Percentiles rank a stretch among this genome's conserved stretches.
These are phyloP conservation scores for Mus spicilegus DNA, from an alignment of 2,113 vertebrate genomes.

Conservation along the genomic window DNA sequence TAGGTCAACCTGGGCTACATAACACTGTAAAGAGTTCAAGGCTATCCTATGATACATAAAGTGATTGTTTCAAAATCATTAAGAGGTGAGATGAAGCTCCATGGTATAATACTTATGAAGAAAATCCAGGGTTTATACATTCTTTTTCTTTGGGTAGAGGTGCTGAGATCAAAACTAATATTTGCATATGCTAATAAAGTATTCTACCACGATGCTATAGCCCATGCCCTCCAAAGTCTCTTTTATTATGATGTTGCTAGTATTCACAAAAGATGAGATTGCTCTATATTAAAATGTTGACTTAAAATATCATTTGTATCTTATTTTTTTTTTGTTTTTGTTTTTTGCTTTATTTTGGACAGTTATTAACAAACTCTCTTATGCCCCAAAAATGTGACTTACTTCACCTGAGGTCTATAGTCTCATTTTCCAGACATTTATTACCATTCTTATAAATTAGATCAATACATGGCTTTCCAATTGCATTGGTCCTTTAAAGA, in stretches of 20 bases:
- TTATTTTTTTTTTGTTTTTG: not conserved
- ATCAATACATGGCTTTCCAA: not conserved
- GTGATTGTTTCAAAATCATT: not conserved
- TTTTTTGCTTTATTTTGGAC: not conserved
- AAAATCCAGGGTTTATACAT: not conserved
- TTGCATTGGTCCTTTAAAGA: not conserved
- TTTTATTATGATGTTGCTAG: too few relatives aligned
- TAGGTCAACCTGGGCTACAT: not conserved
- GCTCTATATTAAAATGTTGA: conserved; percentile 5
- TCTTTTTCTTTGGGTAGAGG: not conserved
- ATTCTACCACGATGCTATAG: not conserved
- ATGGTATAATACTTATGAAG: not conserved
- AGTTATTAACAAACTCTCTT: not conserved
- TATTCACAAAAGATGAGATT: not conserved
- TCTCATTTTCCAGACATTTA: not conserved
- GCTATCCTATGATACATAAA: not conserved
- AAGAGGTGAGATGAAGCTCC: too few relatives aligned
- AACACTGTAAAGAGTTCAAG: not conserved
- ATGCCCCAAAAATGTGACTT: not conserved
- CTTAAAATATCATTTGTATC: not conserved
- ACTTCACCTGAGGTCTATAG: not conserved
- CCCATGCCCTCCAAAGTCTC: not conserved
- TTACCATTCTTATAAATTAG: not conserved
- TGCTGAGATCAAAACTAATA: not conserved
- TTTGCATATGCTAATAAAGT: not conserved